Evolutionary conservation across 2,113 vertebrate genomes (phyloP).

Genomic region (Lanius ludovicianus): DNA sequence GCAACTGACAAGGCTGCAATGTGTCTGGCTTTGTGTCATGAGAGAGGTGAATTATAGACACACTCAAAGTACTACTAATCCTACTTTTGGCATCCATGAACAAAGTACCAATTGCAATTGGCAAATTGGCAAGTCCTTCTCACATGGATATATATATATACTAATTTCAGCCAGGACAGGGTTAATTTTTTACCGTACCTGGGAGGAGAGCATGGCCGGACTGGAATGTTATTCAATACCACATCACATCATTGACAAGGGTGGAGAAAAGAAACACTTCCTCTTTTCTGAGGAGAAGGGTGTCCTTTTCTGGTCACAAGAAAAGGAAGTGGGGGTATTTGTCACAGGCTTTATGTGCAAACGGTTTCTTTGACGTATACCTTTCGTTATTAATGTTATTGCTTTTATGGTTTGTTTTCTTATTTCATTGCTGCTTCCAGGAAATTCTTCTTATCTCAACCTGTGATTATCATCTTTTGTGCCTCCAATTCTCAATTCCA

Average conservation of each 20-base stretch:
- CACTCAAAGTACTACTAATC: not conserved
- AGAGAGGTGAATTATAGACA: not conserved
- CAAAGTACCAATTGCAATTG: not conserved
- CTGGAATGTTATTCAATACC: not conserved
- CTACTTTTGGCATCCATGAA: not conserved
- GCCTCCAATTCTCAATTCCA: not conserved
- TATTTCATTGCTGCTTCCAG: not conserved
- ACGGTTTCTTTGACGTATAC: not conserved
- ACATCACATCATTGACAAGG: not conserved
- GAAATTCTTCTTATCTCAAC: not conserved
- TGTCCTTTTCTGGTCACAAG: not conserved
- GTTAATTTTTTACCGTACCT: not conserved
- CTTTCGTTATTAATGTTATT: not conserved
- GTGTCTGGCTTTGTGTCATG: not conserved
- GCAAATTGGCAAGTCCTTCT: not conserved
- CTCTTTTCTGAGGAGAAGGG: not conserved
- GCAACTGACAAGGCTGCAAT: not conserved
- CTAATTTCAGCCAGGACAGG: not conserved
- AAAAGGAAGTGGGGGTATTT: not conserved
- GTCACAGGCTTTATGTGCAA: not conserved
- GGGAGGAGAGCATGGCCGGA: not conserved
- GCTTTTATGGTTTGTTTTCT: not conserved
- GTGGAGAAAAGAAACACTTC: not conserved
- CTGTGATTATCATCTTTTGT: not conserved
- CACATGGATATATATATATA: not conserved